Percentiles rank a stretch among this genome's conserved stretches.
These are phyloP conservation scores for Aphelenchoides avenae DNA, from an alignment of 1,140 invertebrate species.

Conservation along the genomic window DNA sequence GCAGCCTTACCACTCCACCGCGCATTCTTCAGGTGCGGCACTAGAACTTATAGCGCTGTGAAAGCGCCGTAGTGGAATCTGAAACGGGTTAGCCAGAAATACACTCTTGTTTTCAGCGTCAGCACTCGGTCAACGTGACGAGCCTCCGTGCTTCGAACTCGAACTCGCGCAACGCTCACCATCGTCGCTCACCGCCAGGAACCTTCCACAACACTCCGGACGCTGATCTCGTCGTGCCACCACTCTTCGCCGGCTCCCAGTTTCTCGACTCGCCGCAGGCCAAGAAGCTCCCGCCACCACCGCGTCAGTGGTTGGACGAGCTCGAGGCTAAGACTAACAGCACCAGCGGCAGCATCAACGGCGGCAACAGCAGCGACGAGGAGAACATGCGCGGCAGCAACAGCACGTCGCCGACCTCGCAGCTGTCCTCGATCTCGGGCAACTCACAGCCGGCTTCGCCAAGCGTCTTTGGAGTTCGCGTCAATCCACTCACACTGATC, in stretches of 20 bases:
- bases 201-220: too few species aligned
- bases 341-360: not conserved
- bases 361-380: not conserved
- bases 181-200: too few species aligned
- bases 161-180: too few species aligned
- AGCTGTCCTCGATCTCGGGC: constrained; percentile 10
- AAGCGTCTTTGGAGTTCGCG: constrained; percentile 14
- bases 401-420: not conserved
- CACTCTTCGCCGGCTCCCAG: constrained; percentile 26
- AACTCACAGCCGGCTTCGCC: constrained; percentile 2
- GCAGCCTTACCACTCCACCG: too few species aligned
- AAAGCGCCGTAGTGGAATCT: too few species aligned
- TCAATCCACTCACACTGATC: constrained; percentile 24
- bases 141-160: too few species aligned
- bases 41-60: too few species aligned
- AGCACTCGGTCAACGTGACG: too few species aligned
- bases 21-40: too few species aligned
- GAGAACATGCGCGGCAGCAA: not conserved
- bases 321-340: not conserved
- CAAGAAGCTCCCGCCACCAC: constrained; percentile 29
- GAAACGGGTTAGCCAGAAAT: too few species aligned
- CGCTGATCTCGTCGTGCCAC: too few species aligned
- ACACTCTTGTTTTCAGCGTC: too few species aligned
- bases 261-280: constrained; percentile 28
- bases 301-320: constrained; percentile 22